Evolutionary conservation across 1,140 invertebrate genomes (phyloP).

Genomic region (Platorchestia sp.): DNA sequence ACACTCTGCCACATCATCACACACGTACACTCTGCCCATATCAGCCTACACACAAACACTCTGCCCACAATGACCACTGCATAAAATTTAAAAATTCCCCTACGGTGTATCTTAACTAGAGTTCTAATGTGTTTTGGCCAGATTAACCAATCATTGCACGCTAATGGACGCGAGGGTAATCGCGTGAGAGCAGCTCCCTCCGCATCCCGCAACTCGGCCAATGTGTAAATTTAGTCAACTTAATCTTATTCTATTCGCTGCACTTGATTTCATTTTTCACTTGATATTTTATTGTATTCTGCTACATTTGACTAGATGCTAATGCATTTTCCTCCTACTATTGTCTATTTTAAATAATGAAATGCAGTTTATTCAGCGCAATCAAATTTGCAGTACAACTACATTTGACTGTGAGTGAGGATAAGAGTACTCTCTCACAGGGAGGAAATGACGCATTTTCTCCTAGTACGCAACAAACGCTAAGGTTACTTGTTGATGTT

Average conservation of each 20-base stretch:
- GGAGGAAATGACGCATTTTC: too few relatives aligned
- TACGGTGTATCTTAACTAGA: not conserved
- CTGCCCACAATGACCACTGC: too few relatives aligned
- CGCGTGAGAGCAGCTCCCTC: not conserved
- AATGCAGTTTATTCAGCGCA: too few relatives aligned
- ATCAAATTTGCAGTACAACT: too few relatives aligned
- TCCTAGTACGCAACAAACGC: too few relatives aligned
- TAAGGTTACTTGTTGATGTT: too few relatives aligned
- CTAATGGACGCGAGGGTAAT: not conserved
- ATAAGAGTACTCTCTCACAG: too few relatives aligned
- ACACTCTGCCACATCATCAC: too few relatives aligned
- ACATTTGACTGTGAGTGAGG: too few relatives aligned
- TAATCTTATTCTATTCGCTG: not conserved
- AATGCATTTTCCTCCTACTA: not conserved
- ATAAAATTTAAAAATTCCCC: not conserved
- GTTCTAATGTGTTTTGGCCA: not conserved
- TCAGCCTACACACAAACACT: not conserved
- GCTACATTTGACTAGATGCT: not conserved
- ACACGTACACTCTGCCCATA: not conserved
- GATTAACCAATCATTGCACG: not conserved
- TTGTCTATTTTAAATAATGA: too few relatives aligned
- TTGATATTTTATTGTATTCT: not conserved
- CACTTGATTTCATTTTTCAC: not conserved
- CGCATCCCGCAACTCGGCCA: not conserved
- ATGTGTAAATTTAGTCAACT: not conserved